Base-by-base conservation (phyloP, 2,888 invertebrate species). In the Mythimna ferrago region DNA sequence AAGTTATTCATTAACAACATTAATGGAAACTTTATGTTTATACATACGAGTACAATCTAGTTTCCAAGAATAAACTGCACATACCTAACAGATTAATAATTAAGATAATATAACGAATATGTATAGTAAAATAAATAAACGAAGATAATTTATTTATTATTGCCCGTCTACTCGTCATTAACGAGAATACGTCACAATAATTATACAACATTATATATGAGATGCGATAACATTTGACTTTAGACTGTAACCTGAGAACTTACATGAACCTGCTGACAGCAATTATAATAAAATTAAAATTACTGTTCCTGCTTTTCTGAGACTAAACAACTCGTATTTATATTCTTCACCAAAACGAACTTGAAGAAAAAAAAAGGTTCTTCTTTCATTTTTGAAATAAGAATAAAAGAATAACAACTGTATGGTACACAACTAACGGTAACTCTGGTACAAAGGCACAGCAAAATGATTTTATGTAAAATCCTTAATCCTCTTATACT, bases 151-250 rank as follows among this genome's bases (percentile, higher is more conserved):
- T 73, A 71, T 77, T 66, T 66, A 63, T 73, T 57, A 71, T 67
- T 56, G 60, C 56, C 51, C 16, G 53, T 71, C 21, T 69, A 56
- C 56, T 41, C 35, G 38, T 66, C 68, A 78, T 69, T 78, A 35
- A 68, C 26, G 38, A 41, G 51, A 21, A 66, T 41, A 82, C 41
- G 67, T 79, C 67, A 80, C 44, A 60, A 63, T 66, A 81, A 78
- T 78, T 69, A 66, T 56, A 71, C 62, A 60, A 60, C 6, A 71
- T 83, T 71, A 76, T 68, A 56, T 74, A 74, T 73, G 58, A 63
- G 26, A 2, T 41, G 14, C 66, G 78, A 84, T 82, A 83, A 76
- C 74, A 58, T 76, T 73, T 76, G 78, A 76, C 83, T 71, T 44
- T 56, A 60, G 68, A 35, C 38, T 48, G 63, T 80, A 64, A 81